phyloP scores from a whole-genome alignment of 2,113 vertebrate species.

The Stegostoma tigrinum region DNA sequence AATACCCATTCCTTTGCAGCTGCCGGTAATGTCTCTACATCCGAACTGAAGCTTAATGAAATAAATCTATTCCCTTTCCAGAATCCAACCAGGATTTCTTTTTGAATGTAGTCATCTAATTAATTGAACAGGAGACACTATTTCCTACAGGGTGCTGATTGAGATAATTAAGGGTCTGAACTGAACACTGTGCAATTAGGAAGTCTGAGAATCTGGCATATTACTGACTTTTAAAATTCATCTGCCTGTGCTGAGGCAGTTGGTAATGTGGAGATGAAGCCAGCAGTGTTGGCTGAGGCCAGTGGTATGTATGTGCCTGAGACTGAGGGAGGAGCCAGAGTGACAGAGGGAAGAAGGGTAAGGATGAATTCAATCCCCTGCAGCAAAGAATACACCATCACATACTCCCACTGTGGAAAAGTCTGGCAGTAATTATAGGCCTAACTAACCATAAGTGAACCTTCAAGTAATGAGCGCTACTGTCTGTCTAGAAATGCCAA shows the following conservation, averaged over 20 bases:
- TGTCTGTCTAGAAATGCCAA: no score
- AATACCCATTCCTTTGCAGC: not conserved
- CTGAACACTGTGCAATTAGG: not conserved
- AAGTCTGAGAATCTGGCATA: not conserved
- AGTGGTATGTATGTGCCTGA: not conserved
- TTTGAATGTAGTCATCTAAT: not conserved
- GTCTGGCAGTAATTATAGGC: no score
- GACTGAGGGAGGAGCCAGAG: not conserved
- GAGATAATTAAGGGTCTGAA: not conserved
- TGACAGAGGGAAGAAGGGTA: not conserved
- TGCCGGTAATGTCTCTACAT: not conserved
- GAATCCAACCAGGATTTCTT: not conserved
- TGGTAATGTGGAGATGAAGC: not conserved
- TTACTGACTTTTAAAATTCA: not conserved
- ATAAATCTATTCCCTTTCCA: not conserved
- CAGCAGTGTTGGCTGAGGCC: not conserved
- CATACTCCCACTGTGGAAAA: no score
- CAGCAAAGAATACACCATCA: no score
- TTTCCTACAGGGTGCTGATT: not conserved
- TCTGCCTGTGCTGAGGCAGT: not conserved
- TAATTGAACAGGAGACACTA: not conserved
- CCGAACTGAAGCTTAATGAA: not conserved
- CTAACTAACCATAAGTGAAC: no score
- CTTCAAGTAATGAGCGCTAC: no score
- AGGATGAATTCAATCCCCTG: no score